A percentile compares a stretch with the other conserved stretches of the same genome.
phyloP scores from a whole-genome alignment of 1,140 invertebrate genomes.

The Trichogramma pretiosum region DNA sequence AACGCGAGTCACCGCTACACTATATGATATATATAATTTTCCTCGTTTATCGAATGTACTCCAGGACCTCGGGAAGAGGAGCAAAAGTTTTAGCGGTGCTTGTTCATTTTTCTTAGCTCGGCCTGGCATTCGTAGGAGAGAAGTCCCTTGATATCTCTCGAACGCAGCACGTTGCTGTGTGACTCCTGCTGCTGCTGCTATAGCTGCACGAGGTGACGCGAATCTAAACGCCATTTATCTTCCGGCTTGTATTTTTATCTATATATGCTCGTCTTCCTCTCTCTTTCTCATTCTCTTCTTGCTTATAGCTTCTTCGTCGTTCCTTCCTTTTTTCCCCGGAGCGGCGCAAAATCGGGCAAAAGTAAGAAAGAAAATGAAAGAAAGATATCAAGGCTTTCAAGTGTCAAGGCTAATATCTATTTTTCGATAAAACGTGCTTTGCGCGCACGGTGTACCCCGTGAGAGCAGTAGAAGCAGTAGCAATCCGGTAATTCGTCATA shows the following conservation, averaged over 20 bases:
- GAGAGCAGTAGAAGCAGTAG: too few relatives aligned
- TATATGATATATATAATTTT: neutral
- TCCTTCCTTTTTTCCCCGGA: too few relatives aligned
- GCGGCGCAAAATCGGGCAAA: too few relatives aligned
- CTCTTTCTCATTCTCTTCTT: too few relatives aligned
- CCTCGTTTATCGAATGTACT: too few relatives aligned
- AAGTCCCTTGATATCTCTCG: constrained; percentile 15
- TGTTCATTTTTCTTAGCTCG: constrained; percentile 8
- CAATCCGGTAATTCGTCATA: too few relatives aligned
- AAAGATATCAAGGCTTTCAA: too few relatives aligned
- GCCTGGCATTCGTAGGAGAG: constrained; percentile 13
- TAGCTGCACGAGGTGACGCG: constrained; percentile 19
- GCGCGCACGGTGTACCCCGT: too few relatives aligned
- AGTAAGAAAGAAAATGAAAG: too few relatives aligned
- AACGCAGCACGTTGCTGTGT: constrained; percentile 9
- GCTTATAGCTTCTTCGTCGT: too few relatives aligned
- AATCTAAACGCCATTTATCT: constrained; percentile 29
- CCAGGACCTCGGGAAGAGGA: neutral
- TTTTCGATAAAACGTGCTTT: too few relatives aligned
- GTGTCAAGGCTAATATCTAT: too few relatives aligned
- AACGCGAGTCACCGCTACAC: neutral
- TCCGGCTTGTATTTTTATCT: constrained; percentile 19
- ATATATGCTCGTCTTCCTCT: neutral
- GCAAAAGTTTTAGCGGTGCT: neutral
- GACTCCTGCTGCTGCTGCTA: neutral